phyloP scores from a whole-genome alignment of 2,888 invertebrate genomes.

The Suillia variegata region DNA sequence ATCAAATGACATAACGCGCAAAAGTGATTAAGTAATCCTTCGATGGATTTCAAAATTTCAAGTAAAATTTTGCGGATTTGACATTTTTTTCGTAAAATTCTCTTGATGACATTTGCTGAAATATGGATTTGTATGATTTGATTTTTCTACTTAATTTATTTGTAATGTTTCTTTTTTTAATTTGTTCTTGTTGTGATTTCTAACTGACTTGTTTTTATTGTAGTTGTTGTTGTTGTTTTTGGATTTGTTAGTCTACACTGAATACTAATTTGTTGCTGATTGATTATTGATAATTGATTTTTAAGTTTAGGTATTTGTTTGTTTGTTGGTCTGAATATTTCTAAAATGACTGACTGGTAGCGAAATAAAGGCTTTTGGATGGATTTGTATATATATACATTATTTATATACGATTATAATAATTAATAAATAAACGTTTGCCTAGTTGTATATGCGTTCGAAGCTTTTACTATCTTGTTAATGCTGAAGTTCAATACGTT shows the following conservation, averaged over 20 bases:
- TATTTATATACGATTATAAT: conserved; percentile 2
- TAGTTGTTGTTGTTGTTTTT: neutral
- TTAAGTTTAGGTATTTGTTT: too few relatives aligned
- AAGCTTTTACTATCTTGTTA: neutral
- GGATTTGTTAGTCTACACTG: conserved; percentile 1
- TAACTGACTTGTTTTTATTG: neutral
- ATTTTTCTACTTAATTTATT: too few relatives aligned
- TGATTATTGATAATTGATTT: neutral
- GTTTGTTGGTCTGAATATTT: too few relatives aligned
- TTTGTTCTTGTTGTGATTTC: too few relatives aligned
- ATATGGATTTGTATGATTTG: too few relatives aligned
- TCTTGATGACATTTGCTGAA: too few relatives aligned
- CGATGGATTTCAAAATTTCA: too few relatives aligned
- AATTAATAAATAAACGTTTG: neutral
- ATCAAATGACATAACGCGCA: conserved; percentile 42
- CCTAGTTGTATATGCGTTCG: neutral
- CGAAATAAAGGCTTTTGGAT: conserved; percentile 44
- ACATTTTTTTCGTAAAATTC: too few relatives aligned
- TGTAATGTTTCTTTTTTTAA: too few relatives aligned
- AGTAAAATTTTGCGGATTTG: too few relatives aligned
- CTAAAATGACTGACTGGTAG: conserved; percentile 29
- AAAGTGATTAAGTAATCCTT: too few relatives aligned
- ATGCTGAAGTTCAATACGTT: too few relatives aligned
- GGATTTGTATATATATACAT: conserved; percentile 29
- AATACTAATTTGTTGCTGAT: neutral